A percentile compares a stretch with the other conserved stretches of the same genome.
phyloP scores from a whole-genome alignment of 2,888 invertebrate genomes.

The Rotaria sp. region DNA sequence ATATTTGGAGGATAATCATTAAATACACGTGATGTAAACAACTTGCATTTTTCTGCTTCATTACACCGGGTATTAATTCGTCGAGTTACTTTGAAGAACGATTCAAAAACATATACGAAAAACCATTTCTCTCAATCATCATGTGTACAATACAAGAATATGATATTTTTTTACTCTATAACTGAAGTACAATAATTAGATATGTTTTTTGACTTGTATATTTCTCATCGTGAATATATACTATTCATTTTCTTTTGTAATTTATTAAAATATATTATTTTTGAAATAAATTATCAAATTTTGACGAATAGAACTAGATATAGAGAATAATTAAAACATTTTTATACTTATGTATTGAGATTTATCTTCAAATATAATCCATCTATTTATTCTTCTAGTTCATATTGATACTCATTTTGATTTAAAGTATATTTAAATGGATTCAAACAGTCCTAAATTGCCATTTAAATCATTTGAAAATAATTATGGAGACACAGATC shows the following conservation, averaged over 20 bases:
- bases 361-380: background rate
- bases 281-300: no score
- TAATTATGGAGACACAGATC: background rate
- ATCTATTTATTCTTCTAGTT: background rate
- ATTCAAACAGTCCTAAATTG: background rate
- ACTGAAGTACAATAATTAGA: no score
- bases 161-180: no score
- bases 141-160: no score
- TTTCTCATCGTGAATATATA: no score
- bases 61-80: background rate
- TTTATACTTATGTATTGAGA: background rate
- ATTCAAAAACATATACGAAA: background rate
- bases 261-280: no score
- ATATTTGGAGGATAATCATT: background rate
- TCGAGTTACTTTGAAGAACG: background rate
- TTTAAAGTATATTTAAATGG: background rate
- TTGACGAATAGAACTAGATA: no score
- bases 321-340: no score
- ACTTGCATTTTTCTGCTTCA: background rate
- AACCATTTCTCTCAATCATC: background rate
- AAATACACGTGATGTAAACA: background rate
- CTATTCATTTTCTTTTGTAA: no score
- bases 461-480: accelerated
- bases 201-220: background rate
- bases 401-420: background rate